phyloP scores from a whole-genome alignment of 2,113 vertebrate species.

The Galbula dea region DNA sequence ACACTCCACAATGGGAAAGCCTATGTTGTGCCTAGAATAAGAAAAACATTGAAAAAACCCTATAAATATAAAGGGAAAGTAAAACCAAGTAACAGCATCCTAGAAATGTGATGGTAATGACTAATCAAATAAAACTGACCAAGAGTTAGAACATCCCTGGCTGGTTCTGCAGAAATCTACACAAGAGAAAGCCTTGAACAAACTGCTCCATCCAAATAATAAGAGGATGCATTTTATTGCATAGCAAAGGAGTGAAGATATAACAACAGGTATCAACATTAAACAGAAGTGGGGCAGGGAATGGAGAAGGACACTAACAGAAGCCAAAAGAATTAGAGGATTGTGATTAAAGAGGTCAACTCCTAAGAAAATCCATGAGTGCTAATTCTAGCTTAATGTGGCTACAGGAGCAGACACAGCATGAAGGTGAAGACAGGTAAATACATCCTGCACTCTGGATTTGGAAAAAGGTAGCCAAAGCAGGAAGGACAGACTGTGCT shows the following conservation, averaged over 20 bases:
- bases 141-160: background rate
- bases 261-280: background rate
- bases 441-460: background rate
- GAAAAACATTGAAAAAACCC: background rate
- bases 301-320: background rate
- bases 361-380: background rate
- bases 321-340: background rate
- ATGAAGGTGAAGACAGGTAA: background rate
- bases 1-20: constrained; percentile 84
- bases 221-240: background rate
- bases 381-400: background rate
- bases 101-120: background rate
- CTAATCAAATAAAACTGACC: background rate
- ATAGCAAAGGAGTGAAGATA: background rate
- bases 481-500: background rate
- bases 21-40: constrained; percentile 81
- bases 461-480: background rate
- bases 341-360: background rate
- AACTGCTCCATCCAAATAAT: background rate
- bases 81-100: background rate
- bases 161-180: background rate
- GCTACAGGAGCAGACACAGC: background rate
- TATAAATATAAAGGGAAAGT: background rate
- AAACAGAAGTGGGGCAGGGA: background rate
- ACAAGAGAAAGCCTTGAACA: background rate